Base-by-base conservation (phyloP, 2,113 vertebrate genomes). In the Lophius piscatorius region DNA sequence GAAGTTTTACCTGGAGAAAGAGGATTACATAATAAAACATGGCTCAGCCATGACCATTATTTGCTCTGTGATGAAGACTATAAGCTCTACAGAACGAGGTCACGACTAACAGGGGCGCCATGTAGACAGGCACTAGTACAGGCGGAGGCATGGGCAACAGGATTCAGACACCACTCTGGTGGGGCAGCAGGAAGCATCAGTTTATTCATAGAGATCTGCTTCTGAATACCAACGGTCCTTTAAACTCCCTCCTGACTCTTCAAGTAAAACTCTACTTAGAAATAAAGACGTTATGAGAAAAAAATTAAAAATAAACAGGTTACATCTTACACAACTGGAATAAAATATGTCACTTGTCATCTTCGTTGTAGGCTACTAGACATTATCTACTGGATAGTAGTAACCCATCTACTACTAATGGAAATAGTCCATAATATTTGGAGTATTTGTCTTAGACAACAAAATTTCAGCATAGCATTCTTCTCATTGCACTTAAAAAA, bases 401-500 rank as follows among this genome's bases (percentile, higher is more conserved):
- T 38, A 45, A n/a, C n/a, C n/a, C n/a, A n/a, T n/a, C n/a, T n/a
- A n/a, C n/a, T n/a, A n/a, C n/a, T n/a, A n/a, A n/a, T n/a, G n/a
- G n/a, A n/a, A n/a, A n/a, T n/a, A n/a, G n/a, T n/a, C n/a, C n/a
- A n/a, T n/a, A n/a, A n/a, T n/a, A n/a, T n/a, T n/a, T n/a, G n/a
- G n/a, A n/a, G n/a, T n/a, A n/a, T n/a, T n/a, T n/a, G n/a, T n/a
- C n/a, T n/a, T n/a, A n/a, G n/a, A n/a, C n/a, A 64, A 54, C 20
- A 12, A 49, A 51, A 49, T 8, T 23, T 39, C 60, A 55, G 49
- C 44, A 16, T 31, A 21, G 69, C 64, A 31, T 46, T 64, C 55
- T 46, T 67, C 39, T 58, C 78, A 81, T 84, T 83, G 79, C 81
- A 82, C 76, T 52, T 55, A 21, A 29, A 22, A 3, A 48, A 22